These are phyloP conservation scores for Camponotus vicinus DNA, from an alignment of 1,140 invertebrate genomes.

Conservation along the genomic window DNA sequence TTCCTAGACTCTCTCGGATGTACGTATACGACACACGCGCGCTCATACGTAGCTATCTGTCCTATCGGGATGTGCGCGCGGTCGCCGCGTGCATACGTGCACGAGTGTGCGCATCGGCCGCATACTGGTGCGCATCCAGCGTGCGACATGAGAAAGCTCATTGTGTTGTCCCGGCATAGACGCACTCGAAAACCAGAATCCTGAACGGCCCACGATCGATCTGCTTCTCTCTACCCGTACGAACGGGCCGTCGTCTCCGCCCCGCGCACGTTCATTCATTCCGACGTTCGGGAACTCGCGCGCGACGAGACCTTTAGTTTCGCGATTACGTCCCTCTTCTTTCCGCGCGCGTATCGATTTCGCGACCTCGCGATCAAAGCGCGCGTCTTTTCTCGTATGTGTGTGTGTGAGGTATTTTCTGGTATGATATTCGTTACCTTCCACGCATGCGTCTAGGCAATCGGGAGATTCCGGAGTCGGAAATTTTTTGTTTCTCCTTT, in stretches of 20 bases:
- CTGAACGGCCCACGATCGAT: conserved; percentile 55
- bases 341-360: conserved; percentile 26
- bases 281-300: background rate
- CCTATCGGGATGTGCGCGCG: background rate
- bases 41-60: background rate
- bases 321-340: background rate
- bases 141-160: conserved; percentile 63
- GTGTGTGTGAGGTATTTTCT: background rate
- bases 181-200: conserved; percentile 65
- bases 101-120: conserved; percentile 5
- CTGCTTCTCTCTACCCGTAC: conserved; percentile 52
- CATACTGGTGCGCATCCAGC: conserved; percentile 18
- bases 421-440: background rate
- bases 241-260: conserved; percentile 20
- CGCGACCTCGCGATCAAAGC: background rate
- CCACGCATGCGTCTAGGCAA: background rate
- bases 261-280: conserved; percentile 41
- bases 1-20: conserved; percentile 63
- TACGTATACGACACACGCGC: conserved; percentile 12
- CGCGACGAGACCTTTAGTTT: conserved; percentile 10
- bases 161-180: conserved; percentile 41
- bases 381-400: conserved; percentile 19
- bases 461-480: background rate
- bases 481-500: too few species aligned
- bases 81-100: conserved; percentile 13